Evolutionary conservation across 2,888 invertebrate species (phyloP).

Genomic region (Mythimna lalbum): DNA sequence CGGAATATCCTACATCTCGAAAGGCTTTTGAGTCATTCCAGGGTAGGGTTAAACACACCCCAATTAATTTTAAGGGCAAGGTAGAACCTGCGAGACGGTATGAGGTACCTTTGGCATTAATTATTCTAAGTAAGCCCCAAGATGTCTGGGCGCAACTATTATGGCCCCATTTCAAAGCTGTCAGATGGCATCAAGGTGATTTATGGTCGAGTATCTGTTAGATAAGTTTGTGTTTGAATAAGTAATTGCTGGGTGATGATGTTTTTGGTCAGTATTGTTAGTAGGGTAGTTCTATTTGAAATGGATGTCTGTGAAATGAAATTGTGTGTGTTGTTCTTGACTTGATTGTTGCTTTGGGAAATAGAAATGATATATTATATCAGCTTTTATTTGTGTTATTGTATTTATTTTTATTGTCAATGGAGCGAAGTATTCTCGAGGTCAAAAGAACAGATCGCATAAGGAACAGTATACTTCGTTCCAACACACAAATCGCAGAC

Average conservation of each 20-base stretch:
- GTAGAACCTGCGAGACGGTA: conserved; percentile 46
- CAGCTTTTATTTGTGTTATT: background rate
- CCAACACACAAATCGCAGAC: no score
- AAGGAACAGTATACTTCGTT: no score
- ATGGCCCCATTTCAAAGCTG: conserved; percentile 66
- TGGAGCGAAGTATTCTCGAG: no score
- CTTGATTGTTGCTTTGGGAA: background rate
- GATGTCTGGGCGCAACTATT: conserved; percentile 66
- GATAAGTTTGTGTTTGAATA: conserved; percentile 65
- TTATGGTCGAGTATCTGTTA: conserved; percentile 62
- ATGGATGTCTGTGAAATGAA: conserved; percentile 6
- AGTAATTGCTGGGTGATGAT: conserved; percentile 60
- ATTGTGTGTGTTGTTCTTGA: background rate
- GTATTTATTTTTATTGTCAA: no score
- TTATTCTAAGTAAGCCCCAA: conserved; percentile 63
- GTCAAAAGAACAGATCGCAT: no score
- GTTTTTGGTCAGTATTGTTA: conserved; percentile 40
- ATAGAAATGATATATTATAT: background rate
- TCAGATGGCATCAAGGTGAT: conserved; percentile 69
- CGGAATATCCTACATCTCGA: conserved; percentile 40
- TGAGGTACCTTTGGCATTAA: conserved; percentile 67
- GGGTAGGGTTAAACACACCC: conserved; percentile 61
- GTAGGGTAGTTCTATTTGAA: background rate
- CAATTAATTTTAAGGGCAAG: conserved; percentile 68
- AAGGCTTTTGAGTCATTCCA: conserved; percentile 54